A percentile compares a stretch with the other conserved stretches of the same genome.
Evolutionary conservation across 2,797 vertebrate species (phyloP).

Genomic region (Sarcophilus harrisii): DNA sequence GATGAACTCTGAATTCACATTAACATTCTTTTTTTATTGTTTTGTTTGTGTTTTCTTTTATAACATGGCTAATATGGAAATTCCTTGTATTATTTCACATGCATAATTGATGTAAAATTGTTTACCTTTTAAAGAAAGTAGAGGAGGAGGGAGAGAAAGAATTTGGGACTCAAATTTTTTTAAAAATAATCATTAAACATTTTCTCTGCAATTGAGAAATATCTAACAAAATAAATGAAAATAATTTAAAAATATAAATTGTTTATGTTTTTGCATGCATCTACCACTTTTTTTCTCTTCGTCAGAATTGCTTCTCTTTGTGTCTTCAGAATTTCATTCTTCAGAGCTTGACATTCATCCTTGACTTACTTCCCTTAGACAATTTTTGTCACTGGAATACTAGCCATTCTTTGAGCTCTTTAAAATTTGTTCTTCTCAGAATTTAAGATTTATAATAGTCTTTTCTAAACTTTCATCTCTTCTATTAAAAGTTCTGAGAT

Average conservation of each 20-base stretch:
- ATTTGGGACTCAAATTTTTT: not conserved
- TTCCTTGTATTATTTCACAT: not conserved
- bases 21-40: not conserved
- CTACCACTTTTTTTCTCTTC: not conserved
- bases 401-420: not conserved
- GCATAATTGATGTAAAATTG: not conserved
- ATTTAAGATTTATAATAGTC: not conserved
- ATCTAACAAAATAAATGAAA: not conserved
- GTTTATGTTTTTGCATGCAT: not conserved
- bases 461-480: not conserved
- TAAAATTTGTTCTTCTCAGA: not conserved
- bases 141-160: not conserved
- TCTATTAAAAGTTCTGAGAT: not conserved
- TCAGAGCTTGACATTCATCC: not conserved
- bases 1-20: not conserved
- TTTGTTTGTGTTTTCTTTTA: not conserved
- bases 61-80: not conserved
- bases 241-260: not conserved
- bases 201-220: not conserved
- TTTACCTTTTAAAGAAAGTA: not conserved
- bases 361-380: not conserved
- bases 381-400: not conserved
- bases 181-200: not conserved
- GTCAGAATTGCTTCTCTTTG: not conserved
- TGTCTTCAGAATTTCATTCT: not conserved